These are phyloP conservation scores for Plebejus melissa DNA, from an alignment of 2,888 invertebrate species.

Conservation along the genomic window DNA sequence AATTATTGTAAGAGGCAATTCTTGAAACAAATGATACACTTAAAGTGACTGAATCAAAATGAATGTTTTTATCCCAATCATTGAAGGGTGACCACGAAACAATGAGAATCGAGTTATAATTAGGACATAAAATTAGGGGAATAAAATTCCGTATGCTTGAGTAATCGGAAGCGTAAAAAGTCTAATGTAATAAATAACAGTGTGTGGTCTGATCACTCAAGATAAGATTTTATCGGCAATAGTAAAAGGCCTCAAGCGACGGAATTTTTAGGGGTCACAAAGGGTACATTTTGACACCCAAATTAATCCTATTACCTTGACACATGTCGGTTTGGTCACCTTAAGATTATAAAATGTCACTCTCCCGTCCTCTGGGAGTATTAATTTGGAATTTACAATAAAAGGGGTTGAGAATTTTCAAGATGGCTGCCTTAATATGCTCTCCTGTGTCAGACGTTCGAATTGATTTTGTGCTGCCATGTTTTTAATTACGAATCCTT, in stretches of 20 bases:
- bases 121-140: slow-evolving; percentile 5
- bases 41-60: slow-evolving; percentile 9
- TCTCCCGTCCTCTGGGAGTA: slow-evolving; percentile 11
- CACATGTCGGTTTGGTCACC: slow-evolving; percentile 49
- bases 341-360: slow-evolving; percentile 12
- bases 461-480: neutral
- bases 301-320: slow-evolving; percentile 64
- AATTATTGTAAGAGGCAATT: slow-evolving; percentile 1
- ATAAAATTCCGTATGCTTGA: slow-evolving; percentile 19
- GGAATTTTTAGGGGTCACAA: slow-evolving; percentile 45
- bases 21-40: neutral
- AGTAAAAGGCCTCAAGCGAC: slow-evolving; percentile 41
- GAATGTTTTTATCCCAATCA: neutral
- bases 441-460: neutral
- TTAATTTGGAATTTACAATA: slow-evolving; percentile 31
- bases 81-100: slow-evolving; percentile 14
- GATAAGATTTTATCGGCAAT: slow-evolving; percentile 50
- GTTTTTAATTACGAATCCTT: slow-evolving; percentile 30
- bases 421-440: slow-evolving; percentile 32
- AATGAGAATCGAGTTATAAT: slow-evolving; percentile 11
- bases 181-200: slow-evolving; percentile 29
- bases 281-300: slow-evolving; percentile 44
- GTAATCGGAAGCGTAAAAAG: slow-evolving; percentile 11
- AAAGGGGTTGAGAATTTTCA: slow-evolving; percentile 42
- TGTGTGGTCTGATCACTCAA: slow-evolving; percentile 52